Evolutionary conservation across 2,888 invertebrate species (phyloP).

Genomic region (Encarsia formosa): DNA sequence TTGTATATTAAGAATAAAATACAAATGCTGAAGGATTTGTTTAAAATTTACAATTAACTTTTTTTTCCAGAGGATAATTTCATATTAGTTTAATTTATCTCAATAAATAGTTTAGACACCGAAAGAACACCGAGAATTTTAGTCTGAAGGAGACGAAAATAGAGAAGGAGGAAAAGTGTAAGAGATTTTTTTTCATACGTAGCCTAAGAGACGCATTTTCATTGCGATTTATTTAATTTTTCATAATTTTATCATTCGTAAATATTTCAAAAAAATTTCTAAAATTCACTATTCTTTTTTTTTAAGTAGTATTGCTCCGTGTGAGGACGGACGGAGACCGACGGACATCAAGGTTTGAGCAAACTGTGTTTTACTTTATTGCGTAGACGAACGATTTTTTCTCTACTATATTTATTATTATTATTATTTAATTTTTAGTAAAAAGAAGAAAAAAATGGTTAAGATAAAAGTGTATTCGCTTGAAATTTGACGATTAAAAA

Average conservation of each 20-base stretch:
- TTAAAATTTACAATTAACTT: slow-evolving; percentile 22
- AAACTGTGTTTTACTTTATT: slow-evolving; percentile 33
- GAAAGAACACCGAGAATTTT: slow-evolving; percentile 40
- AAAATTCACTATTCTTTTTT: slow-evolving; percentile 23
- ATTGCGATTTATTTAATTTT: slow-evolving; percentile 16
- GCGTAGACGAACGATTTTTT: not conserved
- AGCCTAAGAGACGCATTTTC: slow-evolving; percentile 8
- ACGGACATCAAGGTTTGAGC: slow-evolving; percentile 50
- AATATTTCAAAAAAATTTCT: slow-evolving; percentile 13
- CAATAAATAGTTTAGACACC: slow-evolving; percentile 34
- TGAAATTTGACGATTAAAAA: no score
- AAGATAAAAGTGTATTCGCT: no score
- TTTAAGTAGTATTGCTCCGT: slow-evolving; percentile 44
- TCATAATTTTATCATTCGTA: slow-evolving; percentile 8
- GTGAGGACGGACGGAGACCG: slow-evolving; percentile 46
- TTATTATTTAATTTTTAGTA: no score
- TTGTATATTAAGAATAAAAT: slow-evolving; percentile 21
- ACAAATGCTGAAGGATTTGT: slow-evolving; percentile 26
- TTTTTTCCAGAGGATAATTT: slow-evolving; percentile 1
- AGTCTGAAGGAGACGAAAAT: slow-evolving; percentile 31
- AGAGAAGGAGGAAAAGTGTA: slow-evolving; percentile 36
- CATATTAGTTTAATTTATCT: slow-evolving; percentile 17
- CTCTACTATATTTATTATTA: not conserved
- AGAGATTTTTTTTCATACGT: slow-evolving; percentile 7
- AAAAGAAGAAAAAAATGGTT: no score